A percentile compares a stretch with the other conserved stretches of the same genome.
phyloP scores from a whole-genome alignment of 2,888 invertebrate species.

The Drosophila yooni region DNA sequence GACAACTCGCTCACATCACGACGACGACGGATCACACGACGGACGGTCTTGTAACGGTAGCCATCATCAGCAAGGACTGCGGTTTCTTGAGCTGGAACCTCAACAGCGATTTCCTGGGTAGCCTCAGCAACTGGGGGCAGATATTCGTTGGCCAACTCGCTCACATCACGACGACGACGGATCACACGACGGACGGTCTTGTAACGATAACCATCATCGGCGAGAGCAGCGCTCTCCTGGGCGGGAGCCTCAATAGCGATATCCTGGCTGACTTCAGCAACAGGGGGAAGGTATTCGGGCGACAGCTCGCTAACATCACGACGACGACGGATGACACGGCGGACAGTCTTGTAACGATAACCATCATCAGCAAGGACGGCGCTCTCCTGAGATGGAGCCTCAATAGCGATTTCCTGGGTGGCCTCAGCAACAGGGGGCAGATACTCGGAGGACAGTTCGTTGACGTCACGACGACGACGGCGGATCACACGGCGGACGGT shows the following conservation, averaged over 20 bases:
- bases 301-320: conserved; percentile 76
- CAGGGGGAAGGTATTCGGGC: conserved; percentile 74
- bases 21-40: conserved; percentile 59
- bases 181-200: conserved; percentile 73
- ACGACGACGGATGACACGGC: conserved; percentile 72
- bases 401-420: conserved; percentile 41
- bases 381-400: conserved; percentile 26
- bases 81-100: conserved; percentile 30
- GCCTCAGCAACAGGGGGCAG: conserved; percentile 64
- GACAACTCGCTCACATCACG: conserved; percentile 57
- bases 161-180: conserved; percentile 77
- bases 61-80: conserved; percentile 59
- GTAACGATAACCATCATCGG: conserved; percentile 76
- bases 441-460: conserved; percentile 68
- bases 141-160: conserved; percentile 59
- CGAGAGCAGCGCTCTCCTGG: conserved; percentile 46
- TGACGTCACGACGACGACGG: conserved; percentile 75
- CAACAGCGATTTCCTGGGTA: conserved; percentile 24
- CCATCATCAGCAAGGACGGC: conserved; percentile 70
- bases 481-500: conserved; percentile 71
- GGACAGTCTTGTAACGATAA: conserved; percentile 77
- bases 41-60: conserved; percentile 69
- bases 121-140: conserved; percentile 44
- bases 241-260: conserved; percentile 33
- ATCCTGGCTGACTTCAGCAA: conserved; percentile 33